Conservation (phyloP, 1,140 invertebrate genomes). For the Elysia chlorotica region DNA sequence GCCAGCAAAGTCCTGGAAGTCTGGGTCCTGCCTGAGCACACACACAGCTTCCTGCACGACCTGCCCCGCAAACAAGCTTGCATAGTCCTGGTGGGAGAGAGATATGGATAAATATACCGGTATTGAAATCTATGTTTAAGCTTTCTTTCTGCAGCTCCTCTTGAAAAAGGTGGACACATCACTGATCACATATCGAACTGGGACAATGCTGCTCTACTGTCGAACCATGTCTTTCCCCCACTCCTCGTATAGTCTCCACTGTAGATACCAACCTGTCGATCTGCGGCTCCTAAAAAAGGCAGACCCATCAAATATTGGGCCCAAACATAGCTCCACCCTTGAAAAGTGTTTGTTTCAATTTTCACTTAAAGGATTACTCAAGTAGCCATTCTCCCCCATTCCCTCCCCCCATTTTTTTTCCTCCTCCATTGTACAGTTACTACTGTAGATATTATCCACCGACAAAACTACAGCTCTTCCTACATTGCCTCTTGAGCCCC, state of each 20-base stretch:
- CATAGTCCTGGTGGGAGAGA: constrained; percentile 29
- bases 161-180: not conserved
- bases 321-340: too few relatives aligned
- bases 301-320: not conserved
- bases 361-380: too few relatives aligned
- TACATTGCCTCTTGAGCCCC: not conserved
- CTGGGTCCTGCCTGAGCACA: constrained; percentile 25
- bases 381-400: too few relatives aligned
- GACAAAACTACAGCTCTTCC: not conserved
- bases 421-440: too few relatives aligned
- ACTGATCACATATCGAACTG: too few relatives aligned
- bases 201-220: not conserved
- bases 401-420: too few relatives aligned
- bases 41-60: constrained; percentile 32
- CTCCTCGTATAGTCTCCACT: not conserved
- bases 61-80: constrained; percentile 26
- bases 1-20: constrained; percentile 13
- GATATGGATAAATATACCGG: not conserved
- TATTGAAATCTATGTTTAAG: not conserved
- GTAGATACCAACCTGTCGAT: not conserved
- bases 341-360: too few relatives aligned
- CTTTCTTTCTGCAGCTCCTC: not conserved
- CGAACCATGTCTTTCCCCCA: not conserved
- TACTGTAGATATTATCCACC: not conserved
- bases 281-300: not conserved